phyloP scores from a whole-genome alignment of 2,113 vertebrate species.

The Tenebrosternarchus preto region DNA sequence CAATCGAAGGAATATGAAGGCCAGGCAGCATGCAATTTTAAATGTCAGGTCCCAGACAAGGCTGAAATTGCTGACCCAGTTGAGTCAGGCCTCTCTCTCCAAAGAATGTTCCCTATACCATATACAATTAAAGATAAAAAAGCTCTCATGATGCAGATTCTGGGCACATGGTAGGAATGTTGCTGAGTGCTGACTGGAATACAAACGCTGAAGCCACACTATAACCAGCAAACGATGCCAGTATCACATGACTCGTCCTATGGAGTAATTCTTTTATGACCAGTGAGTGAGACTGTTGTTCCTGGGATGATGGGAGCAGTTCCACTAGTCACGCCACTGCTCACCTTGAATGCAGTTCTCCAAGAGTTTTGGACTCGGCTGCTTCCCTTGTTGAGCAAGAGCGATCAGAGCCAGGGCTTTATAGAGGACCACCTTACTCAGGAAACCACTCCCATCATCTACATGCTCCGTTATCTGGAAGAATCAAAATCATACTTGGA shows the following conservation, averaged over 20 bases:
- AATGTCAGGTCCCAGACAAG: conserved; percentile 12
- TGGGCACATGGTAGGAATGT: neutral
- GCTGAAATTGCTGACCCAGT: conserved; percentile 13
- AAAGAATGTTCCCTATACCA: neutral
- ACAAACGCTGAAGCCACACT: neutral
- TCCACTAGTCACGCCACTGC: conserved; percentile 35
- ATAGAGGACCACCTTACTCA: conserved; percentile 73
- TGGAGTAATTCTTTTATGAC: neutral
- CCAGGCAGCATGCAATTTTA: neutral
- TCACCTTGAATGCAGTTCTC: conserved; percentile 77
- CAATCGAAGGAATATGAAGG: neutral
- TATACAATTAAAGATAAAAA: neutral
- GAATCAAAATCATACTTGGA: conserved; percentile 36
- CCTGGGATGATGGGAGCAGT: conserved; percentile 56
- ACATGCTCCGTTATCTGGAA: conserved; percentile 74
- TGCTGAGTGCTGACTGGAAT: neutral
- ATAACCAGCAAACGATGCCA: neutral
- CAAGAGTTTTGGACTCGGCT: conserved; percentile 73
- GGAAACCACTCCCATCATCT: conserved; percentile 68
- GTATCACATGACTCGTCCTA: conserved; percentile 17
- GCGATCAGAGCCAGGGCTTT: conserved; percentile 76
- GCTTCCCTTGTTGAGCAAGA: conserved; percentile 77
- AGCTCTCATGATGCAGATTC: too few relatives aligned
- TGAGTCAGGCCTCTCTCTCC: neutral
- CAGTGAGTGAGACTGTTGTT: conserved; percentile 18